Conservation (phyloP, 2,888 invertebrate genomes). For the Chesias legatella region DNA sequence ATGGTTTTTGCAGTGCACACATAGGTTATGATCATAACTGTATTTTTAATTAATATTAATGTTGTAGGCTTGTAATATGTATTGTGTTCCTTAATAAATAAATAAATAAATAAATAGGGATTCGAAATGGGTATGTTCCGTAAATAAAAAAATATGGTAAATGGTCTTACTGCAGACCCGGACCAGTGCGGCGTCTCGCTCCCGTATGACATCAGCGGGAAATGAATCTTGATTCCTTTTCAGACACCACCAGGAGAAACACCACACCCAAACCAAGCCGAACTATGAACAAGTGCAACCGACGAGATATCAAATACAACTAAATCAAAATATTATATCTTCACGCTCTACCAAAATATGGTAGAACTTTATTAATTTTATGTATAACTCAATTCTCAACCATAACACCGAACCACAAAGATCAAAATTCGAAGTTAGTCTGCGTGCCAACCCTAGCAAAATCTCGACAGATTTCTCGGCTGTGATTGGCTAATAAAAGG, state of each 20-base stretch:
- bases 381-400: conserved; percentile 25
- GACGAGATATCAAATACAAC: conserved; percentile 44
- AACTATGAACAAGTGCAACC: conserved; percentile 16
- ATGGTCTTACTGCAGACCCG: conserved; percentile 66
- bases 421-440: conserved; percentile 23
- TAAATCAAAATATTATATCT: conserved; percentile 65
- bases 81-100: no score
- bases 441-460: conserved; percentile 43
- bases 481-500: conserved; percentile 53
- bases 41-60: no score
- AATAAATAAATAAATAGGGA: no score
- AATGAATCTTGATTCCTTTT: conserved; percentile 76
- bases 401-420: neutral
- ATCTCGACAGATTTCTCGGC: conserved; percentile 57
- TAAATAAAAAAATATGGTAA: no score
- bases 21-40: no score
- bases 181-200: conserved; percentile 79
- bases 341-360: conserved; percentile 44
- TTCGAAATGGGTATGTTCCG: no score
- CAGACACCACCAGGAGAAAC: conserved; percentile 42
- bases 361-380: conserved; percentile 51
- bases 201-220: conserved; percentile 79
- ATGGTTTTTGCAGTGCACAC: no score
- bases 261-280: conserved; percentile 27
- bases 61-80: no score